Evolutionary conservation across 2,797 vertebrate genomes (phyloP), one percentile per base, ranked within the genome.

Genomic region (Poliocrania exsul): DNA sequence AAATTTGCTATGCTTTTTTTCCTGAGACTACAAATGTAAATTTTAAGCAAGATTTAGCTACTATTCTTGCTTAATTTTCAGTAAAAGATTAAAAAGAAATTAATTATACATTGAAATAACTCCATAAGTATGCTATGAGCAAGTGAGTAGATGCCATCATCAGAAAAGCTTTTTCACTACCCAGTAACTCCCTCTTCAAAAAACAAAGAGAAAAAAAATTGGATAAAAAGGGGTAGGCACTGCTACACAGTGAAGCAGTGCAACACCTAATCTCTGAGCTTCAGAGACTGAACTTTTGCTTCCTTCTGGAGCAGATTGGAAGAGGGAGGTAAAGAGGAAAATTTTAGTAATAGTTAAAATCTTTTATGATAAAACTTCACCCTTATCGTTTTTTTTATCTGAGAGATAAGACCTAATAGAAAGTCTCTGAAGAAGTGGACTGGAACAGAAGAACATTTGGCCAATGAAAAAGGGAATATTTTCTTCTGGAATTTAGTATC

Each of bases 61-160:
- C 35, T 83, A 7, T 78, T 93, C 35, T 84, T 88, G 25, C 35
- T 86, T 83, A 25, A 89, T 90, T 86, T 86, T 74, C n/a, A 78
- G 28, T 70, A 38, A 62, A 72, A 77, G 16, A 77, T 82, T 66
- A 33, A 82, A 77, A 87, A 58, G 4, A 54, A 73, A 81, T 56
- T 1, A 81, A 67, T 92, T 85, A 49, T 26, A 38, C 12, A 51
- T 53, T 47, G 33, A 70, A 88, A 58, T 69, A 73, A 44, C 21
- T 86, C 16, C 1, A 1, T 47, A 50, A 31, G 42, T 80, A 50
- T 91, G 9, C 19, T 58, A 2, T 73, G 35, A 79, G 57, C 17
- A 66, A 46, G 25, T 78, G 5, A 62, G 17, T 75, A 35, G 8
- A 85, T 65, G 61, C 20, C 29, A 31, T 44, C 35, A 79, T 61